Evolutionary conservation across 2,888 invertebrate species (phyloP), one percentile per base, ranked within the genome.

Genomic region (Agrotis puta): DNA sequence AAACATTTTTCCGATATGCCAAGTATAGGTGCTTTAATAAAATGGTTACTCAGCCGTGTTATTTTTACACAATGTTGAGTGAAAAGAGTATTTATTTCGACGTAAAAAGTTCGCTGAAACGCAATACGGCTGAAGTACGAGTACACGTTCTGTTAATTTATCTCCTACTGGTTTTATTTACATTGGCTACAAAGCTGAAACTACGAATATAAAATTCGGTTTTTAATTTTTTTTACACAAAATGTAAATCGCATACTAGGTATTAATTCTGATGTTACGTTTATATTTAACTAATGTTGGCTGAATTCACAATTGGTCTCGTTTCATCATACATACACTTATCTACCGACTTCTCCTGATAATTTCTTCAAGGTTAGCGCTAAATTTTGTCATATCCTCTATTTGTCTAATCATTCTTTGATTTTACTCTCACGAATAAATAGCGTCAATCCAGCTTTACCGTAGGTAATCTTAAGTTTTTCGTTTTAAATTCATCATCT

Each of bases 191-290:
- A 70, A 81, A 84, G 85, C 85, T 66, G 70, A 70, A 76, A 74
- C 75, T 84, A 82, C 68, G 68, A 64, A 70, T 79, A 79, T 58
- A 64, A 83, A 84, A 85, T 71, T 83, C 80, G 73, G 84, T 65
- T 84, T 79, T 67, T 72, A 43, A 68, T 11, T 70, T 74, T 69
- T 67, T 72, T 73, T 74, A 84, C 45, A 65, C 62, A 65, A 71
- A 47, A 61, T 73, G 43, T 77, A 70, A 70, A 57, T 61, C 50
- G 64, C 57, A 68, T 45, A 68, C 70, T 65, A 67, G 67, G 39
- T 66, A 47, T 61, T 59, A 50, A 43, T 51, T 57, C 50, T 54
- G 50, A 59, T 27, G 27, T 70, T 62, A 74, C 27, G 45, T 68
- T 56, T 45, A 51, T 63, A 53, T 67, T 74, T 56, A 63, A 45